Base-by-base conservation (phyloP, 2,888 invertebrate species). In the Xylocampa areola region DNA sequence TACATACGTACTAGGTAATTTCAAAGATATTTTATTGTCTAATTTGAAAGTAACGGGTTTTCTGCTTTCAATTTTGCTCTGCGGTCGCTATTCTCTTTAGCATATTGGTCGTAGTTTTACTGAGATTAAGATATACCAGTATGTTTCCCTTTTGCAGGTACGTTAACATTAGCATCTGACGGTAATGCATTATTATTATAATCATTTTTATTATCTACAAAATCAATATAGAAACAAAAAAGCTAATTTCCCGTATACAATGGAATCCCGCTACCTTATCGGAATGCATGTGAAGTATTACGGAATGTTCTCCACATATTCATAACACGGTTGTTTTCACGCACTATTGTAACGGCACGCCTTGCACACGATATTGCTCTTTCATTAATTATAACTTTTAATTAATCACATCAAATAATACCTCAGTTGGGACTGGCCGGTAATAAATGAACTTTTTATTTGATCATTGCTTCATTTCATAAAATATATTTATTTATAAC, bases 321-420 rank as follows among this genome's bases (percentile, higher is more conserved):
- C 50, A 64, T 55, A 63, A 49, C 53, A 49, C 54, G 30, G 58
- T 57, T 65, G 54, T 69, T 71, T 71, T 52, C 57, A 59, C 57
- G 54, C 53, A 50, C 41, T 63, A 58, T 50, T 53, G 58, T 63
- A 58, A 64, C 58, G 69, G 68, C 73, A 62, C 78, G 71, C 77
- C 80, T 77, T 68, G 72, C 77, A 77, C 75, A 74, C 68, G 63
- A 57, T 84, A 86, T 81, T 79, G 80, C 81, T 82, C 81, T 86
- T 84, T 81, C 79, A 88, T 88, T 88, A 87, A 89, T 88, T 87
- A 87, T 82, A 70, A 76, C 70, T 84, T 85, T 87, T 84, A 89
- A 88, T 89, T 87, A 87, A 87, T 88, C 80, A 85, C 76, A 84
- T 81, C 79, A 83, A 86, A 85, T 83, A 81, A 81, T 82, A 81